phyloP scores from a whole-genome alignment of 2,888 invertebrate species.

The Tiliacea aurago region DNA sequence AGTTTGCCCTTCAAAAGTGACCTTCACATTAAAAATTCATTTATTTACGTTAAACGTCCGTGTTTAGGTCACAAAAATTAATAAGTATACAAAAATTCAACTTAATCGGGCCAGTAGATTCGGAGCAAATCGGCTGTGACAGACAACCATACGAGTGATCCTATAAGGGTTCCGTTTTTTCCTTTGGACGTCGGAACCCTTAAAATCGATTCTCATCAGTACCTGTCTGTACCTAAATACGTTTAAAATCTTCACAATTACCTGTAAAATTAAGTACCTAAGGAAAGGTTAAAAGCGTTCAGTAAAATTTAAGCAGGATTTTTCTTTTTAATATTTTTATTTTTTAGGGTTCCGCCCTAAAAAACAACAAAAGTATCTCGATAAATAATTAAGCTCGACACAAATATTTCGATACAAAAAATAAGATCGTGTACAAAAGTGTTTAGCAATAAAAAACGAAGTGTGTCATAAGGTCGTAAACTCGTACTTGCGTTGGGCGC shows the following conservation, averaged over 20 bases:
- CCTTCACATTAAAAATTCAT: too few species aligned
- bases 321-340: neutral
- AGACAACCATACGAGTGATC: too few species aligned
- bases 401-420: slow-evolving; percentile 17
- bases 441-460: slow-evolving; percentile 45
- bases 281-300: neutral
- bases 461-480: slow-evolving; percentile 55
- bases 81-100: too few species aligned
- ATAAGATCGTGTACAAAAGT: slow-evolving; percentile 21
- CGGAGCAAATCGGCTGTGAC: too few species aligned
- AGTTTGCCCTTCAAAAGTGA: too few species aligned
- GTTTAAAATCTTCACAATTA: slow-evolving; percentile 26
- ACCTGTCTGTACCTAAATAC: neutral
- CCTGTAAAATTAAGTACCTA: slow-evolving; percentile 10
- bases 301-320: neutral
- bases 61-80: too few species aligned
- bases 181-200: too few species aligned
- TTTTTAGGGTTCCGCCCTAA: too few species aligned
- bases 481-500: slow-evolving; percentile 27
- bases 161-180: too few species aligned
- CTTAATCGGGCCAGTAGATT: too few species aligned
- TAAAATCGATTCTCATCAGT: too few species aligned
- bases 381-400: slow-evolving; percentile 11
- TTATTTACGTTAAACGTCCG: too few species aligned
- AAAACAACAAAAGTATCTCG: neutral